These are phyloP conservation scores for Actenoides hombroni DNA, from an alignment of 2,113 vertebrate species.

Conservation along the genomic window DNA sequence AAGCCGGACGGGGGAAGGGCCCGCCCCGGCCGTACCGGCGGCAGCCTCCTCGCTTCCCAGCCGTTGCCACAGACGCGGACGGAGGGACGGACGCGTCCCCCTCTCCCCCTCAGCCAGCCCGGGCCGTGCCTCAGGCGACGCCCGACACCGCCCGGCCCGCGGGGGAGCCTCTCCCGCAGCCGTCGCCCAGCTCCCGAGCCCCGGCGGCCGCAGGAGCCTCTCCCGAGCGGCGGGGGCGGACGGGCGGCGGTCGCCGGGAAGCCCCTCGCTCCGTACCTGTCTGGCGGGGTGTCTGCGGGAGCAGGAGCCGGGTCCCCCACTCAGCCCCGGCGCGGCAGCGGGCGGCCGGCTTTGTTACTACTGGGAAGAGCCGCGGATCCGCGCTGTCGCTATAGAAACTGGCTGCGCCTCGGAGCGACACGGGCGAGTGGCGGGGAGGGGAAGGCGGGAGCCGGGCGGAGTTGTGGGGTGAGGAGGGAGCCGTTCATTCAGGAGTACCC, in stretches of 20 bases:
- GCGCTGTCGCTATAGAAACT: constrained; percentile 71
- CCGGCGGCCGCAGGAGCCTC: not conserved
- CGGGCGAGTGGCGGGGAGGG: constrained; percentile 11
- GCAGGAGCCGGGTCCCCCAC: not conserved
- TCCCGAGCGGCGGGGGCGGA: not conserved
- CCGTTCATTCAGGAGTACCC: constrained; percentile 52
- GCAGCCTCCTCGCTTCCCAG: not conserved
- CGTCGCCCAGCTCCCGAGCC: too few relatives aligned
- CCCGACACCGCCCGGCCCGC: not conserved
- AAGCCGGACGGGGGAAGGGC: too few relatives aligned
- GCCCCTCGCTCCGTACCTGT: constrained; percentile 14
- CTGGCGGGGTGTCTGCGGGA: not conserved
- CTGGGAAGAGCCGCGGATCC: constrained; percentile 36
- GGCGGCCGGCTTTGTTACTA: constrained; percentile 61
- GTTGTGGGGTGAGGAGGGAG: not conserved
- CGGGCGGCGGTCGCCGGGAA: not conserved
- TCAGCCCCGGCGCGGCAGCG: not conserved
- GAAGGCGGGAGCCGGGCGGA: not conserved
- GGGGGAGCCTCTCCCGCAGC: too few relatives aligned
- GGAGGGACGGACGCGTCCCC: not conserved
- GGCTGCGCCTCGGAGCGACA: constrained; percentile 37
- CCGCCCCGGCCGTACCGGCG: not conserved
- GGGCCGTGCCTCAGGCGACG: not conserved
- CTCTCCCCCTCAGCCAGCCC: too few relatives aligned
- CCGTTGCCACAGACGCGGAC: not conserved